These are phyloP conservation scores for Pogonophryne albipinna DNA, from an alignment of 2,797 vertebrate genomes.

Conservation along the genomic window DNA sequence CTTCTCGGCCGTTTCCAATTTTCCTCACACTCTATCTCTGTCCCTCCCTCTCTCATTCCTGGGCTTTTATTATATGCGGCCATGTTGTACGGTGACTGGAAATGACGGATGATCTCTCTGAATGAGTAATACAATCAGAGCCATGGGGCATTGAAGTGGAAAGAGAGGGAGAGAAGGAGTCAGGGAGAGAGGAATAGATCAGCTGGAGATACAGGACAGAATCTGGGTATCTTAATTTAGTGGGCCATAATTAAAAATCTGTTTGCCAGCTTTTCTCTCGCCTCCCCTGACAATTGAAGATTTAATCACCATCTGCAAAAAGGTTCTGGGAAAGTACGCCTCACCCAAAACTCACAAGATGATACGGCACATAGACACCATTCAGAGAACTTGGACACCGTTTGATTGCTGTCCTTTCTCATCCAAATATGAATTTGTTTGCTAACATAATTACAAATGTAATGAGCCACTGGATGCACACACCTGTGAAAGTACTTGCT, in stretches of 20 bases:
- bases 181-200: conserved; percentile 67
- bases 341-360: conserved; percentile 73
- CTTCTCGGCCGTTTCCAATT: conserved; percentile 29
- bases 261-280: conserved; percentile 79
- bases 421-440: conserved; percentile 52
- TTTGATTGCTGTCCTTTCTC: conserved; percentile 45
- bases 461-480: conserved; percentile 41
- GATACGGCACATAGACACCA: conserved; percentile 52
- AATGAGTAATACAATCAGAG: conserved; percentile 83
- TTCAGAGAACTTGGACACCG: conserved; percentile 35
- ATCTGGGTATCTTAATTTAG: conserved; percentile 83
- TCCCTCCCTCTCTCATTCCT: conserved; percentile 36
- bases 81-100: conserved; percentile 65
- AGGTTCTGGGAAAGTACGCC: conserved; percentile 63
- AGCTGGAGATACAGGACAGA: conserved; percentile 69
- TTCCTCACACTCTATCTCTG: conserved; percentile 28
- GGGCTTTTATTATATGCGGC: conserved; percentile 59
- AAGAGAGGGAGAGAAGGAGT: conserved; percentile 16
- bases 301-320: conserved; percentile 86
- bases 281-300: conserved; percentile 82
- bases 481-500: conserved; percentile 18
- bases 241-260: conserved; percentile 85
- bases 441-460: conserved; percentile 37
- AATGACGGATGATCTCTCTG: conserved; percentile 79
- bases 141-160: conserved; percentile 61